These are phyloP conservation scores for Hyperoplus lanceolatus DNA, from an alignment of 2,797 vertebrate species.

Conservation along the genomic window DNA sequence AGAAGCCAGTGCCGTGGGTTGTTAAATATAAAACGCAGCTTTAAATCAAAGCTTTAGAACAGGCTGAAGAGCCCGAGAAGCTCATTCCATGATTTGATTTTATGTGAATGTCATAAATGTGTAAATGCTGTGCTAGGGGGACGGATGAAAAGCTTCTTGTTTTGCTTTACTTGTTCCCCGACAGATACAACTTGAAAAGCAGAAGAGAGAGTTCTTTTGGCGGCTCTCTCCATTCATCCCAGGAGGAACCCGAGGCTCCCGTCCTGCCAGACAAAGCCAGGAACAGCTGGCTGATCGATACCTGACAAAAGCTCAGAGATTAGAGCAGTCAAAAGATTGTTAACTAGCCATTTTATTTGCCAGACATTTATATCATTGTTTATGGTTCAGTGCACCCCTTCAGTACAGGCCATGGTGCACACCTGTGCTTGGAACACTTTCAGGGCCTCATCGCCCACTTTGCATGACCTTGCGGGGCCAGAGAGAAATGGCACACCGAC, in stretches of 20 bases:
- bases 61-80: constrained; percentile 1
- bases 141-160: constrained; percentile 20
- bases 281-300: constrained; percentile 90
- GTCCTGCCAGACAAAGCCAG: constrained; percentile 79
- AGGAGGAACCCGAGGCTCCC: constrained; percentile 80
- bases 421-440: constrained; percentile 84
- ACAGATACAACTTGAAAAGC: constrained; percentile 52
- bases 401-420: constrained; percentile 78
- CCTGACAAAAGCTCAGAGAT: constrained; percentile 86
- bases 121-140: neutral
- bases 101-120: constrained; percentile 25
- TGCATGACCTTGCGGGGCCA: constrained; percentile 61
- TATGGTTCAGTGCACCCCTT: constrained; percentile 84
- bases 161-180: constrained; percentile 37
- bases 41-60: constrained; percentile 57
- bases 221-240: constrained; percentile 70
- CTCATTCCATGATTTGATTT: constrained; percentile 33
- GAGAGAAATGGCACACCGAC: constrained; percentile 11
- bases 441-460: constrained; percentile 72
- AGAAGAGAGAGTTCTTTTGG: constrained; percentile 57
- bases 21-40: constrained; percentile 56
- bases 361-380: constrained; percentile 91
- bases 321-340: constrained; percentile 90
- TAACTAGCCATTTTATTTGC: constrained; percentile 90
- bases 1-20: constrained; percentile 31